These are phyloP conservation scores for Mythimna vitellina DNA, from an alignment of 2,888 invertebrate species.

Conservation along the genomic window DNA sequence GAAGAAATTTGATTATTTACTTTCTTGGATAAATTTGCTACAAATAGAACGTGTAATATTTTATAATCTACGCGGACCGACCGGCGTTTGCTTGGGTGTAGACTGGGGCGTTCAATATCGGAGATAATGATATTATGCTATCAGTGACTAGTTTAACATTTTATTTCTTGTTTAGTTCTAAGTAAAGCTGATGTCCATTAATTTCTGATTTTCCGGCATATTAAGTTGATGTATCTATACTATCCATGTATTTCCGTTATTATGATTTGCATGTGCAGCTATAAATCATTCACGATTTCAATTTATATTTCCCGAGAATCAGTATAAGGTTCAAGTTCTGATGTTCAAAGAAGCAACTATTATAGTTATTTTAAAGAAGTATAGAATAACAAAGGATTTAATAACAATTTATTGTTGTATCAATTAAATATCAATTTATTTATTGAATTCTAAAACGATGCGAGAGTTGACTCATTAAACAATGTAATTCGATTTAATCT, in stretches of 20 bases:
- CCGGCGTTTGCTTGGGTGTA: no score
- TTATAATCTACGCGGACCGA: no score
- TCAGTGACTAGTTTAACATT: background rate
- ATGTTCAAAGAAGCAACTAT: background rate
- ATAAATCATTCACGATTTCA: background rate
- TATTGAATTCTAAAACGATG: background rate
- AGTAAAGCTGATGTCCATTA: background rate
- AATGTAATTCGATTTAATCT: conserved; percentile 8
- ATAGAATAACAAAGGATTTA: background rate
- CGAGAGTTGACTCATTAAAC: conserved; percentile 9
- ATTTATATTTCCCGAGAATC: background rate
- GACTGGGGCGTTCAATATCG: background rate
- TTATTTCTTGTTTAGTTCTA: background rate
- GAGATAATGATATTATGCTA: background rate
- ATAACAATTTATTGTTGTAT: conserved; percentile 1
- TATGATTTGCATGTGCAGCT: background rate
- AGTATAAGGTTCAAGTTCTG: background rate
- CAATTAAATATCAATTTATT: conserved; percentile 2
- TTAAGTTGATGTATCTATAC: background rate
- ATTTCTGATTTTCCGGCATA: background rate
- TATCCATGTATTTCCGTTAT: background rate
- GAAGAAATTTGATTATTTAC: no score
- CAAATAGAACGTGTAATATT: no score
- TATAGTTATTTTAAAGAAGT: background rate
- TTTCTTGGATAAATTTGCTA: no score